Conservation (phyloP, 2,797 vertebrate species). For the Dermochelys coriacea region DNA sequence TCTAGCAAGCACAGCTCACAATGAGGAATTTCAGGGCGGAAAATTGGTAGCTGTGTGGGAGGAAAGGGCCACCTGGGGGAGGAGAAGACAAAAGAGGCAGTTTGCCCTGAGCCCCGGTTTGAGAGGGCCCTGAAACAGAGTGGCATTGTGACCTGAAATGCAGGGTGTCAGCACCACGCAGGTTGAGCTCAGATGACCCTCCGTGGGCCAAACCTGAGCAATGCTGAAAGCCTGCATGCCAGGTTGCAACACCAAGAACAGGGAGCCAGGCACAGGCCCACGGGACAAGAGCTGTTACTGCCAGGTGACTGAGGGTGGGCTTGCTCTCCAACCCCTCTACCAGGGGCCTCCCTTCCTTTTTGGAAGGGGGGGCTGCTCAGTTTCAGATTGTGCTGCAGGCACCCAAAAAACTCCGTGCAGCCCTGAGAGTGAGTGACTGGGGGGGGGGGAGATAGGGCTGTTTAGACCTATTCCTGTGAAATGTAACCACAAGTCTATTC, state of each 20-base stretch:
- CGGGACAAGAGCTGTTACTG: background rate
- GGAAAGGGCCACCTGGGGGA: background rate
- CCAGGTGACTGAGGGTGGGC: background rate
- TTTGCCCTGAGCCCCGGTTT: background rate
- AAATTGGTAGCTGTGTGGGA: background rate
- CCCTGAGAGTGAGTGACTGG: background rate
- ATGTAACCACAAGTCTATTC: fast-evolving
- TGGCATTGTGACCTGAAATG: background rate
- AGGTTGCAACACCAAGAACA: background rate
- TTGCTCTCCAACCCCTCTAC: background rate
- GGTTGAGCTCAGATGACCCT: background rate
- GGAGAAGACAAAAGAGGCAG: background rate
- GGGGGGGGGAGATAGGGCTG: no score
- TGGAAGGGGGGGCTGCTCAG: background rate
- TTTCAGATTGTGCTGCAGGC: background rate
- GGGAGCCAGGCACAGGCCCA: background rate
- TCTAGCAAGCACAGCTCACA: background rate
- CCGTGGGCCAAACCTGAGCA: background rate
- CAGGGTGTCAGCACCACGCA: background rate
- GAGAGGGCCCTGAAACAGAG: background rate
- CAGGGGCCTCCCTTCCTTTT: background rate
- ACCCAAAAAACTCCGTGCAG: background rate
- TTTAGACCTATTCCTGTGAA: background rate
- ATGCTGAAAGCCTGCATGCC: background rate
- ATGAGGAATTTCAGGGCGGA: background rate